Evolutionary conservation across 2,888 invertebrate species (phyloP).

Genomic region (Aleiodes leptofemur): DNA sequence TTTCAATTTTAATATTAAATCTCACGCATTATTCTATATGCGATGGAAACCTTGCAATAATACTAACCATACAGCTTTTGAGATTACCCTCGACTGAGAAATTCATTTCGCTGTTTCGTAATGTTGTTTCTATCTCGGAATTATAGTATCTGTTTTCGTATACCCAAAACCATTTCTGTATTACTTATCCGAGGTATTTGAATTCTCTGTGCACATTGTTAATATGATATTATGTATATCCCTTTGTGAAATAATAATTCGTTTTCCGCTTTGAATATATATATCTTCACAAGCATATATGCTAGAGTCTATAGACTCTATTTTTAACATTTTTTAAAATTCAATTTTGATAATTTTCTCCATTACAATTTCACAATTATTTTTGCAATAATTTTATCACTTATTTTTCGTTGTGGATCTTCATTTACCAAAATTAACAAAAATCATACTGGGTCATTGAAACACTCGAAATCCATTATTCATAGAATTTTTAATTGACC

Average conservation of each 20-base stretch:
- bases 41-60: constrained; percentile 20
- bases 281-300: constrained; percentile 1
- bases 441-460: too few species aligned
- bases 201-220: constrained; percentile 26
- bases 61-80: constrained; percentile 25
- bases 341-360: constrained; percentile 17
- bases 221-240: constrained; percentile 22
- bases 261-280: neutral
- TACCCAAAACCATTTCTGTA: constrained; percentile 19
- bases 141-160: constrained; percentile 34
- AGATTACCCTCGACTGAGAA: constrained; percentile 27
- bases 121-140: constrained; percentile 29
- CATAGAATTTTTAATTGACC: too few species aligned
- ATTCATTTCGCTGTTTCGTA: constrained; percentile 29
- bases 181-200: constrained; percentile 15
- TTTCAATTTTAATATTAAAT: constrained; percentile 4
- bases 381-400: constrained; percentile 25
- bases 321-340: constrained; percentile 1
- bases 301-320: neutral
- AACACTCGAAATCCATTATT: neutral
- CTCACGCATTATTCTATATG: neutral
- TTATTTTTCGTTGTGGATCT: constrained; percentile 39
- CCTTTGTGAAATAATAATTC: constrained; percentile 28
- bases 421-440: neutral
- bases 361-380: constrained; percentile 19